Evolutionary conservation across 2,113 vertebrate species (phyloP), one percentile per base, ranked within the genome.

Genomic region (Egretta garzetta): DNA sequence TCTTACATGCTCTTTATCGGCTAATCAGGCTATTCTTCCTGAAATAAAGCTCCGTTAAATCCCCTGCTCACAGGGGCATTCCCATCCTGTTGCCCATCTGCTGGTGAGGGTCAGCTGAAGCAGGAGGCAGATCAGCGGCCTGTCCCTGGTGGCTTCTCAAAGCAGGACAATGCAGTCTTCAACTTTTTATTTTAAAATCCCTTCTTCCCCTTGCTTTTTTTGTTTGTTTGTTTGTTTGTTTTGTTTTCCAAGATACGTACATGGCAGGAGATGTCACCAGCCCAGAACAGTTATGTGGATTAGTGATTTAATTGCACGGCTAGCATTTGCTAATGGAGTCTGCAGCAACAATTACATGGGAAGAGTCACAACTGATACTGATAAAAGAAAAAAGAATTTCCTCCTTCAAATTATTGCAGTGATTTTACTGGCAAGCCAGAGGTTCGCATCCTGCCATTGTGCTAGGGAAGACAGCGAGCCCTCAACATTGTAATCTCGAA

Each of bases 11-110:
- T 98, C 98, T 98, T 98, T 98, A 98, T 93, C 94, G 28, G 94
- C 98, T 98, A 98, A 98, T 98, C 98, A 98, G 98, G 92, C 98
- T 98, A 98, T 98, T 98, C 98, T 98, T 98, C 94, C 97, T 64
- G 68, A 94, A 96, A 98, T 98, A 98, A 98, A 98, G 98, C 98
- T 96, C 97, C 76, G 63, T 83, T 98, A 98, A 98, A 98, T 98
- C 98, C 98, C 96, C 96, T 58, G 96, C 97, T 97, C 98, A 95
- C 98, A 97, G 97, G 98, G 98, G 97, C 92, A 97, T 94, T 93
- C 96, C 81, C 86, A 94, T 92, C 97, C 97, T 98, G 97, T 97
- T 98, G 96, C 98, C 98, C 98, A 98, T 99, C 98, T 99, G 98
- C 98, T 96, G 94, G 97, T 21, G 93, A 94, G 97, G 98, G 98